A percentile compares a stretch with the other conserved stretches of the same genome.
Conservation (phyloP, 2,888 invertebrate genomes). For the Protonemura montana region DNA sequence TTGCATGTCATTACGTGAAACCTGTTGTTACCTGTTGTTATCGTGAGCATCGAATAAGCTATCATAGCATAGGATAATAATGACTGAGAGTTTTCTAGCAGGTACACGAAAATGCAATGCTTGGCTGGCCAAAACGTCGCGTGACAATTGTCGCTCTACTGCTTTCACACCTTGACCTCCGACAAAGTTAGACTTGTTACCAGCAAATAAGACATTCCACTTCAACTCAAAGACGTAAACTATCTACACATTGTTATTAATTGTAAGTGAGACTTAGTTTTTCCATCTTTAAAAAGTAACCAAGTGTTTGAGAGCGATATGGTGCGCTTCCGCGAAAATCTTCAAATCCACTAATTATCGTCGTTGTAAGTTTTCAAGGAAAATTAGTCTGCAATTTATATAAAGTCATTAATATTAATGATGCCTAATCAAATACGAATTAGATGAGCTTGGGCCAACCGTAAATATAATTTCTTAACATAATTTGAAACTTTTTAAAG, state of each 20-base stretch:
- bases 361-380: not conserved
- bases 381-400: not conserved
- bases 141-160: not conserved
- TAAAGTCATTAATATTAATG: not conserved
- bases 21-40: no score
- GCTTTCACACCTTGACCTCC: not conserved
- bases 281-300: not conserved
- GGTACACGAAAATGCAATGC: not conserved
- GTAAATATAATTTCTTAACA: no score
- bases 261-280: not conserved
- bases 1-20: not conserved
- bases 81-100: not conserved
- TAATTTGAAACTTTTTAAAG: no score
- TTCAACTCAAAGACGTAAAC: not conserved
- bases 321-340: not conserved
- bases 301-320: not conserved
- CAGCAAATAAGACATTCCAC: not conserved
- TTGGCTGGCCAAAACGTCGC: not conserved
- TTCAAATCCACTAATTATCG: not conserved
- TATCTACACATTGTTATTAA: not conserved
- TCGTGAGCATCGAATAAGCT: not conserved
- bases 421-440: not conserved
- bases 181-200: not conserved
- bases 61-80: slow-evolving; percentile 3
- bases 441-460: not conserved